Conservation (phyloP, 64 coral and sea anemone species). For the Dendronephthya gigantea region DNA sequence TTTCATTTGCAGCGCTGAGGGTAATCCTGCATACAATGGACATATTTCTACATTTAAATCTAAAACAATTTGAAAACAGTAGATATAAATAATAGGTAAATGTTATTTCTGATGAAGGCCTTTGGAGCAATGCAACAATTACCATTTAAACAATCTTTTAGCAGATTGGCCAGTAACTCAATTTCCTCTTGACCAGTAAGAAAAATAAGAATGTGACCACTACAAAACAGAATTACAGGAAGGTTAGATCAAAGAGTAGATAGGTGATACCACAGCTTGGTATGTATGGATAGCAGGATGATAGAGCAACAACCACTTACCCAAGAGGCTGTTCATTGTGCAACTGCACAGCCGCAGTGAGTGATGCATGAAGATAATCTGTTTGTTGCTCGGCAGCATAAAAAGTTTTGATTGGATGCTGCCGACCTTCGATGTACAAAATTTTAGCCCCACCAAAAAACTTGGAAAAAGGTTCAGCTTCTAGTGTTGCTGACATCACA, state of each 20-base stretch:
- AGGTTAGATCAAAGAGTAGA: background rate
- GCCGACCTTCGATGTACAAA: conserved; percentile 86
- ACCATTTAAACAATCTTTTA: conserved; percentile 44
- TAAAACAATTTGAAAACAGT: conserved; percentile 13
- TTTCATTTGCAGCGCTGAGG: conserved; percentile 78
- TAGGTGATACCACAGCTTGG: too few species aligned
- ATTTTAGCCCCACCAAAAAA: conserved; percentile 79
- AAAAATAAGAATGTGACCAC: conserved; percentile 89
- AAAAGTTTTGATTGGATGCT: conserved; percentile 72
- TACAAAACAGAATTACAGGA: background rate
- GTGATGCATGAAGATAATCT: conserved; percentile 84
- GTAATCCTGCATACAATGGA: conserved; percentile 92
- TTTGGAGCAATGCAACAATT: too few species aligned
- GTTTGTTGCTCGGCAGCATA: conserved; percentile 69
- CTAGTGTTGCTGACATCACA: conserved; percentile 90
- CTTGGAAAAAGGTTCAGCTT: conserved; percentile 76
- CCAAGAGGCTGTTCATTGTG: conserved; percentile 68
- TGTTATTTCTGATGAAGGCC: too few species aligned
- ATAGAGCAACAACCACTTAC: conserved; percentile 6
- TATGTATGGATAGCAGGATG: background rate
- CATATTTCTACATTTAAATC: conserved; percentile 66
- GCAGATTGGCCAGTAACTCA: conserved; percentile 65
- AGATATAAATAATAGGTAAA: background rate
- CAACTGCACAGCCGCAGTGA: conserved; percentile 69
- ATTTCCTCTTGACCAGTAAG: conserved; percentile 98